Evolutionary conservation across 1,140 invertebrate genomes (phyloP).

Genomic region (Amyelois transitella): DNA sequence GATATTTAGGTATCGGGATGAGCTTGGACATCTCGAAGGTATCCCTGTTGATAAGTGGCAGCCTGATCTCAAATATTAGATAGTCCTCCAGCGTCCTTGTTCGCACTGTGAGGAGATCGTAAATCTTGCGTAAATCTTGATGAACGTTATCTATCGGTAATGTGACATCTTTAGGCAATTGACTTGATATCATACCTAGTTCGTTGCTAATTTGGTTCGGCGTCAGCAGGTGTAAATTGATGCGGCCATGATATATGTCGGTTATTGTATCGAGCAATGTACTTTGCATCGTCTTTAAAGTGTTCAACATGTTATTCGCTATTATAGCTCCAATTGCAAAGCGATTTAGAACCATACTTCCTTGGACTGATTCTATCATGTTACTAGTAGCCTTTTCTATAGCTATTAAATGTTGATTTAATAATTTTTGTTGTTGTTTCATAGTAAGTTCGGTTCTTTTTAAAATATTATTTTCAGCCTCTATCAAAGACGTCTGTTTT

Average conservation of each 20-base stretch:
- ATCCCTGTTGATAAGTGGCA: background rate
- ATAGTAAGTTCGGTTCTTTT: constrained; percentile 6
- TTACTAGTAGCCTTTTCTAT: background rate
- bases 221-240: constrained; percentile 12
- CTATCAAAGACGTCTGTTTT: constrained; percentile 12
- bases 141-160: constrained; percentile 12
- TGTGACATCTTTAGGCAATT: constrained; percentile 7
- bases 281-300: constrained; percentile 10
- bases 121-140: constrained; percentile 9
- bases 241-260: constrained; percentile 10
- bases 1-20: background rate
- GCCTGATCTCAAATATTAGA: background rate
- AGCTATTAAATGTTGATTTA: constrained; percentile 3
- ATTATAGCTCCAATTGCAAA: constrained; percentile 3
- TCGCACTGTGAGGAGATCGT: constrained; percentile 5
- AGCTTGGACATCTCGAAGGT: background rate
- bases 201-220: constrained; percentile 9
- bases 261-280: constrained; percentile 13
- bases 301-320: constrained; percentile 1
- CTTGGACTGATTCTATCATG: background rate
- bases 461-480: constrained; percentile 8
- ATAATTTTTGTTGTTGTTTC: constrained; percentile 9
- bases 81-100: background rate
- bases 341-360: background rate
- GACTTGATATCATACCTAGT: constrained; percentile 6